These are phyloP conservation scores for Malacosoma neustria DNA, from an alignment of 2,888 invertebrate genomes.

Conservation along the genomic window DNA sequence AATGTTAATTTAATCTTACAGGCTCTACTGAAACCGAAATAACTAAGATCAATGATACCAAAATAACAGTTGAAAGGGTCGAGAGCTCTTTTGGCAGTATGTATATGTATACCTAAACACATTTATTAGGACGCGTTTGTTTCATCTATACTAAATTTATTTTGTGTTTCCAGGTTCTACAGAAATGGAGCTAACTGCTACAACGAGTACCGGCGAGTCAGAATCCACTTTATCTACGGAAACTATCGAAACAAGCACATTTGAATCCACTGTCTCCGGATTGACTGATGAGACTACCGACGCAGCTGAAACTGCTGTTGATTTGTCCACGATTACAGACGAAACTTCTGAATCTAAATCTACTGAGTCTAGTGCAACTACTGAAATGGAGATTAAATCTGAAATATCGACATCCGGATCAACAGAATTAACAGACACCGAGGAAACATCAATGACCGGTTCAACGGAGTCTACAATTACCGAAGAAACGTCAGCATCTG, in stretches of 20 bases:
- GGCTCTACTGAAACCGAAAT: too few species aligned
- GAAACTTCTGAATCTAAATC: constrained; percentile 6
- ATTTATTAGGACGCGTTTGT: too few species aligned
- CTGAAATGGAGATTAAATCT: constrained; percentile 8
- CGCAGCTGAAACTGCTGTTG: constrained; percentile 2
- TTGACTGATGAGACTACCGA: constrained; percentile 1
- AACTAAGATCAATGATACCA: too few species aligned
- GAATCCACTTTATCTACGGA: constrained; percentile 5
- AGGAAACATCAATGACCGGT: constrained; percentile 10
- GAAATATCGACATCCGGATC: background rate
- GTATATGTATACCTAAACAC: too few species aligned
- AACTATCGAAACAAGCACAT: constrained; percentile 8
- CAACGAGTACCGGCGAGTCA: constrained; percentile 3
- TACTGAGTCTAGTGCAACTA: constrained; percentile 7
- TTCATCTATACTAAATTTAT: too few species aligned
- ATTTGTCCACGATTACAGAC: constrained; percentile 7
- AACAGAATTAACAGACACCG: constrained; percentile 4
- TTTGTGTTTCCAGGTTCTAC: background rate
- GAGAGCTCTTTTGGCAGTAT: too few species aligned
- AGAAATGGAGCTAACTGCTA: constrained; percentile 1
- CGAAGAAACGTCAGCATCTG: constrained; percentile 10
- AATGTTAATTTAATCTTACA: too few species aligned
- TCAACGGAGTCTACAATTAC: constrained; percentile 12
- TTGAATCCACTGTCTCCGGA: constrained; percentile 7
- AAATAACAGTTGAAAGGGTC: too few species aligned